Evolutionary conservation across 2,113 vertebrate genomes (phyloP), one percentile per base, ranked within the genome.

Genomic region (Hoplias malabaricus): DNA sequence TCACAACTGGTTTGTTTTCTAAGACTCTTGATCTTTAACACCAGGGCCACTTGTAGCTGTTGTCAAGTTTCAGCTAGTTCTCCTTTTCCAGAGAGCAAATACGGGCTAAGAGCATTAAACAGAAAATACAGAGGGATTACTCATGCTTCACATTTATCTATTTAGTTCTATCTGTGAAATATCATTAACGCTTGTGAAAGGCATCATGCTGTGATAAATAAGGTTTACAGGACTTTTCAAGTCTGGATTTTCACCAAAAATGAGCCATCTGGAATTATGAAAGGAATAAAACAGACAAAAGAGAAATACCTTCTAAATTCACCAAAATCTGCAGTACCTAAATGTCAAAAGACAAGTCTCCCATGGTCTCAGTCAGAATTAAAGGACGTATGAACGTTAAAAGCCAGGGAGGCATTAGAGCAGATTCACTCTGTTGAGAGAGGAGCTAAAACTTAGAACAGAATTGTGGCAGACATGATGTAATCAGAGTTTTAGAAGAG

Each of bases 61-160:
- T 83, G 83, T 91, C 87, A 77, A 86, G 82, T 90, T 93, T 90
- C 88, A 88, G 86, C 80, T 88, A 88, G 88, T 90, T 89, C 90
- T 85, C 87, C 78, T 85, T 88, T 89, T 90, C 82, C 87, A 86
- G 62, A 69, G 81, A 90, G 74, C 84, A 66, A 66, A 56, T 40
- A 38, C 74, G 79, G 62, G 78, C 82, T 69, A 74, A 80, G 83
- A 84, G 83, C 88, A 61, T 81, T 78, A 80, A 78, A 68, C 77
- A 68, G 63, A 77, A 33, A 84, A 14, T 2, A 38, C 56, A 43
- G 3, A 2, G n/a, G 34, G 11, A 10, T 31, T 68, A 71, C n/a
- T 12, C n/a, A 46, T n/a, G 31, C 29, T 70, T 31, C 54, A 8
- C 50, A 13, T 7, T 43, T 16, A 80, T 63, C 81, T 56, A 42